These are phyloP conservation scores for Cheilosia variabilis DNA, from an alignment of 2,888 invertebrate species.

Conservation along the genomic window DNA sequence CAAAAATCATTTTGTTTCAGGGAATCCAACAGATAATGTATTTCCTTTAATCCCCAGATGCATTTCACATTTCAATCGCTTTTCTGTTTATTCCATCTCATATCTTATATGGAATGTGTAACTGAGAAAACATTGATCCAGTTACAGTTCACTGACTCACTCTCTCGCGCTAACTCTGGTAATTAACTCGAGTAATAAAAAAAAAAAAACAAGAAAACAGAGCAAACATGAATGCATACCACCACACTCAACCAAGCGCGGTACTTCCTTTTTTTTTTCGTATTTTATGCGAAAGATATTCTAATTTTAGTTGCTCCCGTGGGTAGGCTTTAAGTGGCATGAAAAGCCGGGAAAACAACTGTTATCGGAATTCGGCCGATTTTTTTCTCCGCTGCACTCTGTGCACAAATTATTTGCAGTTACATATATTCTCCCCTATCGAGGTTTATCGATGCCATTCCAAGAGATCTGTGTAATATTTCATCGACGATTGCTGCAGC, in stretches of 20 bases:
- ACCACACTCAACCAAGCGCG: neutral
- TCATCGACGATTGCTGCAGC: constrained; percentile 46
- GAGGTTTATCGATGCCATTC: constrained; percentile 70
- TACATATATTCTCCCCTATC: constrained; percentile 12
- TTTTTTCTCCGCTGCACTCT: neutral
- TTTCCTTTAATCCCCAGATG: too few relatives aligned
- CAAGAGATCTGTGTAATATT: constrained; percentile 64
- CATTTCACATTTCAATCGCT: too few relatives aligned
- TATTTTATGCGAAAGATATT: constrained; percentile 68
- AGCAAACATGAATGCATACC: constrained; percentile 50
- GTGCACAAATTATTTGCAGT: constrained; percentile 54
- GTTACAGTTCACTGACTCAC: constrained; percentile 69
- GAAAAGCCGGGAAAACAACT: constrained; percentile 74
- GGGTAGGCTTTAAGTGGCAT: constrained; percentile 75
- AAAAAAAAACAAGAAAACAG: constrained; percentile 24
- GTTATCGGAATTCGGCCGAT: constrained; percentile 64
- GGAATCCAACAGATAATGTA: too few relatives aligned
- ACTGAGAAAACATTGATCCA: constrained; percentile 68
- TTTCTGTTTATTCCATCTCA: neutral
- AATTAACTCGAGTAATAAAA: constrained; percentile 29
- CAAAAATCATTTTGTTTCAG: too few relatives aligned
- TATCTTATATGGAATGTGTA: constrained; percentile 22
- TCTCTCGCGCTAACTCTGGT: constrained; percentile 29
- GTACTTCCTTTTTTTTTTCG: constrained; percentile 13
- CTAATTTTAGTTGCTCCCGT: constrained; percentile 75